These are phyloP conservation scores for Epirrhoe alternata DNA, from an alignment of 2,888 invertebrate species.

Conservation along the genomic window DNA sequence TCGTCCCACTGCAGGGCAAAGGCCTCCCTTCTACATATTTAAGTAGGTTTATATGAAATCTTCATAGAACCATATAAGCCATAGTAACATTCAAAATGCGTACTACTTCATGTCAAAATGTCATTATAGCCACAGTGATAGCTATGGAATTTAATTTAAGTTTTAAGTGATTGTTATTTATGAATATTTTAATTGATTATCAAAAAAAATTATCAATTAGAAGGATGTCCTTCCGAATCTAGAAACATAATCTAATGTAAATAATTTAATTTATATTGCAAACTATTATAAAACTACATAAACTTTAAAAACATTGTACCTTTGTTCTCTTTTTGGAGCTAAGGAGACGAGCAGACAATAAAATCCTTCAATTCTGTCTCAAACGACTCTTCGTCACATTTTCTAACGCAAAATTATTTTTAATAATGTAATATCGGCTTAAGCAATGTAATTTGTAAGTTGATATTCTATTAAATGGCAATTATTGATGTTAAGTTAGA, in stretches of 20 bases:
- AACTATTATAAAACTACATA: neutral
- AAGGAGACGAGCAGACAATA: constrained; percentile 27
- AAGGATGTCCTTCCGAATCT: constrained; percentile 1
- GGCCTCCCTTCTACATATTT: no score
- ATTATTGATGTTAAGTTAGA: constrained; percentile 7
- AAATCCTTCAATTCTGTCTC: constrained; percentile 18
- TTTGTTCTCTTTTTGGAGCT: constrained; percentile 11
- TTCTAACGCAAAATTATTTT: constrained; percentile 8
- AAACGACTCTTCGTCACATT: constrained; percentile 10
- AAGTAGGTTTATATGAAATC: neutral
- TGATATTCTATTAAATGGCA: constrained; percentile 6
- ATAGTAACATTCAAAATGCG: neutral
- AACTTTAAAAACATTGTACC: neutral
- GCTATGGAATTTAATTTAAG: neutral
- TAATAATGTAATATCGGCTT: constrained; percentile 19
- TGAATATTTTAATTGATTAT: neutral
- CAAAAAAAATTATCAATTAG: neutral
- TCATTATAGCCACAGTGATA: no score
- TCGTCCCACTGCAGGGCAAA: no score
- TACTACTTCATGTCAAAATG: neutral
- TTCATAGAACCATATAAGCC: neutral
- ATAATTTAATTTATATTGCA: constrained; percentile 3
- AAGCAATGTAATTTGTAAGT: constrained; percentile 14
- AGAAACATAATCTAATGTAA: constrained; percentile 1
- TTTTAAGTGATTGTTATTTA: neutral